A percentile compares a stretch with the other conserved stretches of the same genome.
These are phyloP conservation scores for Seriola quinqueradiata DNA, from an alignment of 2,113 vertebrate species.

Conservation along the genomic window DNA sequence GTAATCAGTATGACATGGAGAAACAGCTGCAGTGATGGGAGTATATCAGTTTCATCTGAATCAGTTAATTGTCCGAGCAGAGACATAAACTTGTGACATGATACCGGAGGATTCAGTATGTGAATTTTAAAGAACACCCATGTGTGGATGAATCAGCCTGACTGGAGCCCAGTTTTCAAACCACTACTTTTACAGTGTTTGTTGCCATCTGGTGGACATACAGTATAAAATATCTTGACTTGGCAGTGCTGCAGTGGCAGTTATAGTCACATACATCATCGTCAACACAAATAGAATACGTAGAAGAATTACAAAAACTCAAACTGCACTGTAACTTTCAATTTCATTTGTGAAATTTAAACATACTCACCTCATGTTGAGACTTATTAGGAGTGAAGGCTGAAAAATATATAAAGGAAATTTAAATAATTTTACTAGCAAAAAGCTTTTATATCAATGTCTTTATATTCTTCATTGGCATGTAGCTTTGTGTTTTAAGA, in stretches of 20 bases:
- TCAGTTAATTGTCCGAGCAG: neutral
- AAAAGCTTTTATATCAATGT: neutral
- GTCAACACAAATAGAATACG: neutral
- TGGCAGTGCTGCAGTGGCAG: conserved; percentile 65
- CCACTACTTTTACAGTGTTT: conserved; percentile 23
- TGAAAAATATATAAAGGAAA: neutral
- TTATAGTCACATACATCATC: conserved; percentile 13
- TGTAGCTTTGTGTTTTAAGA: neutral
- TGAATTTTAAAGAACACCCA: conserved; percentile 1
- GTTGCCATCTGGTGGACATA: conserved; percentile 68
- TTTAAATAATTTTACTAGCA: neutral
- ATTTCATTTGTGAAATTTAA: neutral
- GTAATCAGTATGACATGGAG: neutral
- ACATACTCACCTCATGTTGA: neutral
- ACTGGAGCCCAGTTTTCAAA: neutral
- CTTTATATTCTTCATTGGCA: neutral
- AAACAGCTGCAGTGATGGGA: neutral
- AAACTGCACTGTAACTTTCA: neutral
- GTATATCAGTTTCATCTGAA: neutral
- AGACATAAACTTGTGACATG: neutral
- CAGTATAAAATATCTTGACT: neutral
- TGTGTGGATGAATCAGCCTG: neutral
- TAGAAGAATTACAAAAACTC: neutral
- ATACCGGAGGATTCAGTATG: neutral
- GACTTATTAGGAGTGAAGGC: too few relatives aligned